phyloP scores from a whole-genome alignment of 2,113 vertebrate genomes.

The Gyps fulvus region DNA sequence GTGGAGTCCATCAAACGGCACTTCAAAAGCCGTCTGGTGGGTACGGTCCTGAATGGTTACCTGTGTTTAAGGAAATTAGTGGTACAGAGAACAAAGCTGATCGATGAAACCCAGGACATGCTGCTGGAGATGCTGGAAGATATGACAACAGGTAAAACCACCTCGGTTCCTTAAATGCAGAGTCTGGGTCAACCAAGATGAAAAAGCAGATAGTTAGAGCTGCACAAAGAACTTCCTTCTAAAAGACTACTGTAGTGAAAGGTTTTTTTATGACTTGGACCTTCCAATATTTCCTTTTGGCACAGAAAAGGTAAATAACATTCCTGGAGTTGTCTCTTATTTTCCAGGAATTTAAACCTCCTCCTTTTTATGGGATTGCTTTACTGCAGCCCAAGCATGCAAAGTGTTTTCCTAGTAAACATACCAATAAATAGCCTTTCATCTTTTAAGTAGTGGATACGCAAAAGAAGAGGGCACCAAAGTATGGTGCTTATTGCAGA shows the following conservation, averaged over 20 bases:
- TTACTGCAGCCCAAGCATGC: background rate
- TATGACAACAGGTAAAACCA: constrained; percentile 92
- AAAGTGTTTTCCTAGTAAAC: background rate
- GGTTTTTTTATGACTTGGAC: background rate
- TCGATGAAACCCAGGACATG: constrained; percentile 99
- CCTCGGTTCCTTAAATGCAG: background rate
- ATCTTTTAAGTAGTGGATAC: background rate
- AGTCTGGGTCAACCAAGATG: background rate
- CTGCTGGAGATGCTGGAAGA: constrained; percentile 98
- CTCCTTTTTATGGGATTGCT: background rate
- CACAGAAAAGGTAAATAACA: background rate
- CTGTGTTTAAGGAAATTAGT: constrained; percentile 94
- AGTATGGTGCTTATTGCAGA: background rate
- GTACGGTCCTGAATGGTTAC: constrained; percentile 96
- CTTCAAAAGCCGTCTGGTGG: constrained; percentile 95
- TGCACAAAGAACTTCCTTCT: background rate
- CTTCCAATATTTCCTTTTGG: background rate
- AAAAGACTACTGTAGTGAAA: background rate
- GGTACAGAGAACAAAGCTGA: constrained; percentile 97
- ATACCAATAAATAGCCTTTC: background rate
- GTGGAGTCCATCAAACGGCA: constrained; percentile 98
- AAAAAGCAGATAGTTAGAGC: background rate
- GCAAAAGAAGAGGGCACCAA: background rate
- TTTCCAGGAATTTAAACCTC: background rate
- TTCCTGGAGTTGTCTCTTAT: background rate